Percentiles rank a stretch among this genome's conserved stretches.
Evolutionary conservation across 2,888 invertebrate genomes (phyloP).

Genomic region (Drosophila kuntzei): DNA sequence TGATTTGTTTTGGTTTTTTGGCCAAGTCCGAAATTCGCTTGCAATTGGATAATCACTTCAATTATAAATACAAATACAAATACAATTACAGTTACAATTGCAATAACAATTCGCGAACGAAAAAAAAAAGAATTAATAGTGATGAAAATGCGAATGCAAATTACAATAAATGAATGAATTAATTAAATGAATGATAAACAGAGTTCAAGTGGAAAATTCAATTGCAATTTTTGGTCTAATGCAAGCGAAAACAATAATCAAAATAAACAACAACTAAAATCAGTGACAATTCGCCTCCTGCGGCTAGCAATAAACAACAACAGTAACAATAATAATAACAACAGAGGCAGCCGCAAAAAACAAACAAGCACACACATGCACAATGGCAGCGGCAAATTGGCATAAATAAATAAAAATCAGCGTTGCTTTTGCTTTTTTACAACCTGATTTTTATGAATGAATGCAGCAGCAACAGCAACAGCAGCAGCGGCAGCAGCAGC

Average conservation of each 20-base stretch:
- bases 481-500: constrained; percentile 17
- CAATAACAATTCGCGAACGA: constrained; percentile 16
- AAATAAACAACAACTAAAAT: constrained; percentile 50
- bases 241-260: constrained; percentile 53
- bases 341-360: constrained; percentile 21
- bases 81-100: constrained; percentile 27
- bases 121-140: constrained; percentile 30
- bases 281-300: constrained; percentile 65
- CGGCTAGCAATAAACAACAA: constrained; percentile 33
- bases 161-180: constrained; percentile 25
- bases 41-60: constrained; percentile 47
- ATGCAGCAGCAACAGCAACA: constrained; percentile 65
- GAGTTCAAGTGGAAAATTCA: constrained; percentile 53
- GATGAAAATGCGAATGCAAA: constrained; percentile 21
- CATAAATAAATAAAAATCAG: constrained; percentile 76
- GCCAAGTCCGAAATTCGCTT: constrained; percentile 31
- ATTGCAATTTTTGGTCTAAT: constrained; percentile 30
- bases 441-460: constrained; percentile 81
- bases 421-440: constrained; percentile 67
- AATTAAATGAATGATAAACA: constrained; percentile 28
- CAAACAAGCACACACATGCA: constrained; percentile 22
- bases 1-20: constrained; percentile 74
- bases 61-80: constrained; percentile 21
- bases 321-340: constrained; percentile 31
- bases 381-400: constrained; percentile 70